A percentile compares a stretch with the other conserved stretches of the same genome.
Conservation (phyloP, 2,113 vertebrate species). For the Nothobranchius kuhntae region DNA sequence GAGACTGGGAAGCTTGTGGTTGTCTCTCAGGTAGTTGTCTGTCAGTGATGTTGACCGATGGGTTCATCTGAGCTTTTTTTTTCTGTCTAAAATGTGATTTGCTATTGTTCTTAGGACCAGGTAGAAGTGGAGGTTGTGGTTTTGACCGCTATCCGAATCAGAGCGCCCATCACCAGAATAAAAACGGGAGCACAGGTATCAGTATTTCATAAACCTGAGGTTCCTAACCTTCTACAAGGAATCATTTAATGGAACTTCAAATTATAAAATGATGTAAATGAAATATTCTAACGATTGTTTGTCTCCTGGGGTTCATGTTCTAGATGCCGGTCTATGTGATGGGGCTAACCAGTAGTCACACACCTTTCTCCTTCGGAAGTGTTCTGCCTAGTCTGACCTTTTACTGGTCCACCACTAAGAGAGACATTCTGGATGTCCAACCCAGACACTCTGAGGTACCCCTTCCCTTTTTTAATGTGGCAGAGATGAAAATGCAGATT, state of each 20-base stretch:
- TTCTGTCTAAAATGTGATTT: background rate
- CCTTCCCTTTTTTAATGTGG: background rate
- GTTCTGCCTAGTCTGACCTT: slow-evolving; percentile 87
- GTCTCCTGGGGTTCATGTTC: background rate
- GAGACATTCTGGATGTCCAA: slow-evolving; percentile 87
- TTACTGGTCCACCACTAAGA: slow-evolving; percentile 92
- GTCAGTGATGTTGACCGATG: background rate
- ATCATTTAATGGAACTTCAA: background rate
- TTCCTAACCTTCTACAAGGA: background rate
- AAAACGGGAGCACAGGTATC: slow-evolving; percentile 87
- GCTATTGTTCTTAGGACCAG: slow-evolving; percentile 79
- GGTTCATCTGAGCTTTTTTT: background rate
- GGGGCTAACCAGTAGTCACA: slow-evolving; percentile 89
- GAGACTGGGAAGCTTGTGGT: slow-evolving; percentile 89
- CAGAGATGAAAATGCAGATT: background rate
- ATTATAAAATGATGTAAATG: too few species aligned
- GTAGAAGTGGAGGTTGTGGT: slow-evolving; percentile 91
- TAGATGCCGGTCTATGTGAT: slow-evolving; percentile 91
- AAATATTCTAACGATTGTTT: too few species aligned
- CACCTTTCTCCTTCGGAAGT: slow-evolving; percentile 92
- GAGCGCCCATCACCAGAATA: slow-evolving; percentile 89
- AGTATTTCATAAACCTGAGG: background rate
- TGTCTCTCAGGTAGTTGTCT: slow-evolving; percentile 86
- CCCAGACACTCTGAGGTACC: slow-evolving; percentile 88
- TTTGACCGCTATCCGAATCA: slow-evolving; percentile 87